Percentiles rank a stretch among this genome's conserved stretches.
phyloP scores from a whole-genome alignment of 2,888 invertebrate species.

The Lacanobia oleracea region DNA sequence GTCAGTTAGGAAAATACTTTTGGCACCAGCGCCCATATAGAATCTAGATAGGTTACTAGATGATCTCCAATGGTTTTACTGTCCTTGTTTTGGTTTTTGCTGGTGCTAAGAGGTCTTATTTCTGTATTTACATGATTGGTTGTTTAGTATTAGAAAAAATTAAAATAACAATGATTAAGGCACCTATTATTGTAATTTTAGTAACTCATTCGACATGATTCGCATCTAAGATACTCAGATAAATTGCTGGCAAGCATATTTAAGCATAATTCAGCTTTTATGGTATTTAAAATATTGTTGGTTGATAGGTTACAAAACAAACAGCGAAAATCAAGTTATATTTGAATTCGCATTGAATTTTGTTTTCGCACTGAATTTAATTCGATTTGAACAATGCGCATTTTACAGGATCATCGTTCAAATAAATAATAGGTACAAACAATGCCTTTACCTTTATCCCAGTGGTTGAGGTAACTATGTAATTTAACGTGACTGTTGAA shows the following conservation, averaged over 20 bases:
- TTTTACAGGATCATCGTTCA: not conserved
- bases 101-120: not conserved
- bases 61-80: not conserved
- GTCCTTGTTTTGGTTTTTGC: not conserved
- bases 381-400: not conserved
- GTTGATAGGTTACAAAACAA: not conserved
- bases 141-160: not conserved
- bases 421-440: constrained; percentile 9
- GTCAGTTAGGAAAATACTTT: too few species aligned
- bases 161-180: not conserved
- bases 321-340: not conserved
- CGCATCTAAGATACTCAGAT: not conserved
- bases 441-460: constrained; percentile 79
- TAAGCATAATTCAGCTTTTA: not conserved
- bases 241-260: not conserved
- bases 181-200: not conserved
- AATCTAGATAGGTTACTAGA: not conserved
- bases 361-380: too few species aligned
- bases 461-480: constrained; percentile 77
- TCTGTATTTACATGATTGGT: not conserved
- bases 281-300: not conserved
- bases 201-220: not conserved
- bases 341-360: too few species aligned
- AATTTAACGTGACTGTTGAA: constrained; percentile 71
- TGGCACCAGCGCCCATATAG: not conserved